Percentiles rank a stretch among this genome's conserved stretches.
phyloP scores from a whole-genome alignment of 2,797 vertebrate species.

The Menidia menidia region DNA sequence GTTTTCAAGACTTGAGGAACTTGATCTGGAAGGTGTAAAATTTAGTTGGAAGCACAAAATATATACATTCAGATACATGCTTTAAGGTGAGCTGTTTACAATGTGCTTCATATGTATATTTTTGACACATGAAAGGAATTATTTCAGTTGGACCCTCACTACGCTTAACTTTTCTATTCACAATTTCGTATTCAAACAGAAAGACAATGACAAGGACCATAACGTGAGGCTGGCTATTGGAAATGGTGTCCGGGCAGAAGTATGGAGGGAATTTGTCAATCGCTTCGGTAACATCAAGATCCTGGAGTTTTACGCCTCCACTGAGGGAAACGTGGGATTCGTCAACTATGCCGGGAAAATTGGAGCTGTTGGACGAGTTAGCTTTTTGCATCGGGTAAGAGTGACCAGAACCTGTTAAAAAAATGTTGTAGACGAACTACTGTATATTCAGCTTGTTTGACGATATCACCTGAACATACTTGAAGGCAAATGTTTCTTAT shows the following conservation, averaged over 20 bases:
- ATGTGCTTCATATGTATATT: too few species aligned
- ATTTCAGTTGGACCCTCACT: not conserved
- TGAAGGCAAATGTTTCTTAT: too few species aligned
- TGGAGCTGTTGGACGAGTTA: constrained; percentile 86
- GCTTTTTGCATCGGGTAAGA: constrained; percentile 85
- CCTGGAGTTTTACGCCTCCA: constrained; percentile 89
- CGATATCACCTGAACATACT: too few species aligned
- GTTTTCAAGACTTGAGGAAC: not conserved
- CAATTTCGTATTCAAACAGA: constrained; percentile 70
- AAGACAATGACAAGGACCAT: constrained; percentile 86
- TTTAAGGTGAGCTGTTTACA: not conserved
- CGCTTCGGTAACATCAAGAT: constrained; percentile 87
- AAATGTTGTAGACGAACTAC: not conserved
- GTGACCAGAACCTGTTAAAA: not conserved
- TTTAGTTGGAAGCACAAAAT: not conserved
- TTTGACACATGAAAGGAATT: too few species aligned
- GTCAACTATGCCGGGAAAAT: constrained; percentile 87
- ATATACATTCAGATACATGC: not conserved
- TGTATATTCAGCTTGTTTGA: too few species aligned
- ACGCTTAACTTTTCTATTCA: not conserved
- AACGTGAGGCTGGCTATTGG: constrained; percentile 87
- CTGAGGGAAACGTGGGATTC: constrained; percentile 90
- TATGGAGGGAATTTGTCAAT: constrained; percentile 88
- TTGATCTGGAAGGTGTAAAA: not conserved
- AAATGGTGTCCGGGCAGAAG: constrained; percentile 88